These are phyloP conservation scores for Empis livida DNA, from an alignment of 2,888 invertebrate genomes.

Conservation along the genomic window DNA sequence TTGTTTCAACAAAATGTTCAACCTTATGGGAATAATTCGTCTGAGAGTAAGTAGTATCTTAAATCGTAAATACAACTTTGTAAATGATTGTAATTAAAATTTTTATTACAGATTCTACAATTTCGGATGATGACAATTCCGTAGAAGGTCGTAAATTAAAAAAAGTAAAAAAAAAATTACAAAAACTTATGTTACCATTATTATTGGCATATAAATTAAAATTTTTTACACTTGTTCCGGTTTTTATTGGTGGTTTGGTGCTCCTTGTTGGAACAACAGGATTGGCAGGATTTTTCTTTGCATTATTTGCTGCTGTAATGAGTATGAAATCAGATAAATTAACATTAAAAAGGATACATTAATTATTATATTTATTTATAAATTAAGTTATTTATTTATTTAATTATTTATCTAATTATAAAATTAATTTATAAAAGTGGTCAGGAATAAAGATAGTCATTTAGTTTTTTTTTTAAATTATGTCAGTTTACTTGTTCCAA, in stretches of 20 bases:
- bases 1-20: too few relatives aligned
- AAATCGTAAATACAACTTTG: too few relatives aligned
- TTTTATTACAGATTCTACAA: not conserved
- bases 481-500: too few relatives aligned
- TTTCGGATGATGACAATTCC: not conserved
- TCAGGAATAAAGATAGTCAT: not conserved
- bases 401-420: not conserved
- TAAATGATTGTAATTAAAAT: not conserved
- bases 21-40: too few relatives aligned
- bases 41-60: too few relatives aligned
- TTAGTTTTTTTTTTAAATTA: too few relatives aligned
- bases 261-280: conserved; percentile 66
- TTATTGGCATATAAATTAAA: conserved; percentile 73
- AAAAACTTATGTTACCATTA: conserved; percentile 59
- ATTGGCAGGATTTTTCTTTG: conserved; percentile 77
- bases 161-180: conserved; percentile 46
- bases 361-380: not conserved
- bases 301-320: conserved; percentile 70
- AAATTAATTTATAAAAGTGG: not conserved
- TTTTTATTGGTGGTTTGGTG: conserved; percentile 55
- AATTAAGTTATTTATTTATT: not conserved
- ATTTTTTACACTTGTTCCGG: conserved; percentile 63
- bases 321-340: conserved; percentile 46
- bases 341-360: not conserved
- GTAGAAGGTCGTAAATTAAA: conserved; percentile 21